Evolutionary conservation across 2,888 invertebrate species (phyloP).

Genomic region (Erebia epiphron): DNA sequence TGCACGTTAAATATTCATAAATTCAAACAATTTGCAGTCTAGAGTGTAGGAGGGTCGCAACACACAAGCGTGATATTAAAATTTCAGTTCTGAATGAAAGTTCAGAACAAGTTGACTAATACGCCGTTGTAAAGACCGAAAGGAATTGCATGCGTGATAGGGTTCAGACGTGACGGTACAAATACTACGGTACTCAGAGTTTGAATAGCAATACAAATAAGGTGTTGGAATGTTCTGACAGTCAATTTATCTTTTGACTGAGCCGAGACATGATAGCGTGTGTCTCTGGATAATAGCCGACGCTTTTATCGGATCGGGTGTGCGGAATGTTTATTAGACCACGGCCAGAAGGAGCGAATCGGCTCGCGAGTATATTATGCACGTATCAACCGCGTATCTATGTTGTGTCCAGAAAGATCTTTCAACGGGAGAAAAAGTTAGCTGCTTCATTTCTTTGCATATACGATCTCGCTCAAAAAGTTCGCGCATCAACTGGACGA

Average conservation of each 20-base stretch:
- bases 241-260: constrained; percentile 46
- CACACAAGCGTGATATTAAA: constrained; percentile 61
- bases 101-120: constrained; percentile 47
- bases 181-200: constrained; percentile 31
- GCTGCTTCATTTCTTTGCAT: too few relatives aligned
- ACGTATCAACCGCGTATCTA: too few relatives aligned
- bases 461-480: too few relatives aligned
- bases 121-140: constrained; percentile 43
- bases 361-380: too few relatives aligned
- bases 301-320: constrained; percentile 25
- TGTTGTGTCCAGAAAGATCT: too few relatives aligned
- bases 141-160: constrained; percentile 48
- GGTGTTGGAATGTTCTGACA: constrained; percentile 36
- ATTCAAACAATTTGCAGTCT: constrained; percentile 47
- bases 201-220: constrained; percentile 36
- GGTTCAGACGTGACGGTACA: constrained; percentile 40
- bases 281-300: constrained; percentile 26
- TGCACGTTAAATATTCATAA: constrained; percentile 56
- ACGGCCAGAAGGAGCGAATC: too few relatives aligned
- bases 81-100: constrained; percentile 56
- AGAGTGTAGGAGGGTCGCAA: constrained; percentile 53
- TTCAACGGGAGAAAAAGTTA: too few relatives aligned
- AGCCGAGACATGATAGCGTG: constrained; percentile 26
- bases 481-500: too few relatives aligned
- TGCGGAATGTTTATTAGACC: constrained; percentile 41